Evolutionary conservation across 1,140 invertebrate genomes (phyloP).

Genomic region (Rhysida immarginata): DNA sequence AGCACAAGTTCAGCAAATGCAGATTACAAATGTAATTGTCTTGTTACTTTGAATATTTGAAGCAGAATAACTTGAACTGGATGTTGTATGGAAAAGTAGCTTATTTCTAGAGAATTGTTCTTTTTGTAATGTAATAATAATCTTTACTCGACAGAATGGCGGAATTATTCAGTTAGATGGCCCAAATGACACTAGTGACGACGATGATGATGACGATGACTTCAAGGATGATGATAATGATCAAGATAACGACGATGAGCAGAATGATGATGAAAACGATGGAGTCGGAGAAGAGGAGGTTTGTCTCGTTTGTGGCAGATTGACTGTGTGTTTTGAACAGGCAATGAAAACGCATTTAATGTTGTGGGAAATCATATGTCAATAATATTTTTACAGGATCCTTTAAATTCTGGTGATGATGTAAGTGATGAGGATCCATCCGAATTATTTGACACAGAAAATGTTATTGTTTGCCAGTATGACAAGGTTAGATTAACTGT

Average conservation of each 20-base stretch:
- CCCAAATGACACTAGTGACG: slow-evolving; percentile 40
- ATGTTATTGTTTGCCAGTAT: slow-evolving; percentile 98
- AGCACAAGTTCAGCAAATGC: slow-evolving; percentile 1
- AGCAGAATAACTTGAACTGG: too few relatives aligned
- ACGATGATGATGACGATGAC: slow-evolving; percentile 49
- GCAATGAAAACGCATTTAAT: too few relatives aligned
- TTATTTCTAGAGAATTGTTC: too few relatives aligned
- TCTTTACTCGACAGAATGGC: too few relatives aligned
- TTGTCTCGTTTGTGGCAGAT: too few relatives aligned
- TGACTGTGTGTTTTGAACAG: too few relatives aligned
- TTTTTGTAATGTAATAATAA: too few relatives aligned
- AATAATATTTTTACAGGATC: slow-evolving; percentile 44
- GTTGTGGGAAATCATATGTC: too few relatives aligned
- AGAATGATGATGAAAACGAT: slow-evolving; percentile 53
- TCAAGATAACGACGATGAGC: slow-evolving; percentile 40
- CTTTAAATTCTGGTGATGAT: slow-evolving; percentile 89
- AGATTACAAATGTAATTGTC: slow-evolving; percentile 1
- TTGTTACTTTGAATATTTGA: too few relatives aligned
- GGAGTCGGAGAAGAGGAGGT: slow-evolving; percentile 42
- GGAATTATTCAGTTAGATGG: slow-evolving; percentile 30
- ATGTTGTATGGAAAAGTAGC: too few relatives aligned
- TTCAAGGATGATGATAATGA: slow-evolving; percentile 46
- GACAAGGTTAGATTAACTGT: too few relatives aligned
- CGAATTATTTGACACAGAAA: slow-evolving; percentile 93
- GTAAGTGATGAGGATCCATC: slow-evolving; percentile 90